Conservation (phyloP, 1,140 invertebrate species). For the Bradynema listronoti region DNA sequence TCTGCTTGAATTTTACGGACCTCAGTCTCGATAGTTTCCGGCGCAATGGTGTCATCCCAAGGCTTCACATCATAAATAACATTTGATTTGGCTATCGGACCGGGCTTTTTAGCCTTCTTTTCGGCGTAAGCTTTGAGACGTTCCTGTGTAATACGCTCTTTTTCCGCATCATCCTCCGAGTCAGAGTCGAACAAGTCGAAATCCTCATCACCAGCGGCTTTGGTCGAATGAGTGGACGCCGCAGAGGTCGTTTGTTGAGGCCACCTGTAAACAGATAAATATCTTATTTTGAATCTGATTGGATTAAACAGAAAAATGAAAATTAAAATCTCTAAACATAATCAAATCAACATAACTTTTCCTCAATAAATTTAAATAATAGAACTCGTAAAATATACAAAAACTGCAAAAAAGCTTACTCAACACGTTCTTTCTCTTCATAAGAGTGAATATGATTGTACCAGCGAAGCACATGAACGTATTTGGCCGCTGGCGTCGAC, state of each 20-base stretch:
- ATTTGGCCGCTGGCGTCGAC: conserved; percentile 12
- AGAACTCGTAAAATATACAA: not conserved
- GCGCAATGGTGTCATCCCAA: conserved; percentile 74
- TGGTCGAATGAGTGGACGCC: not conserved
- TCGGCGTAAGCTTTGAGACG: conserved; percentile 77
- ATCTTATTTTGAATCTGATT: too few relatives aligned
- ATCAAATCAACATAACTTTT: too few relatives aligned
- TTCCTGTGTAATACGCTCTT: conserved; percentile 67
- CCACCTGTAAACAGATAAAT: not conserved
- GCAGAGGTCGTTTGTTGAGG: conserved; percentile 1
- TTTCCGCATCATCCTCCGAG: conserved; percentile 69
- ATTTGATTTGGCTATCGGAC: conserved; percentile 83
- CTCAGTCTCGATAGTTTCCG: conserved; percentile 72
- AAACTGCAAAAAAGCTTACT: not conserved
- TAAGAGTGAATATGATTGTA: conserved; percentile 76
- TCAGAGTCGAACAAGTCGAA: conserved; percentile 81
- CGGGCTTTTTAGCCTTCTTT: conserved; percentile 84
- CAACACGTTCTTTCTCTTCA: conserved; percentile 60
- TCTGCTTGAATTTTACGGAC: conserved; percentile 64
- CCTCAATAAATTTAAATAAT: not conserved
- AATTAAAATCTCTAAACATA: too few relatives aligned
- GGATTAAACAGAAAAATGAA: too few relatives aligned
- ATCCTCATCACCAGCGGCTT: conserved; percentile 64
- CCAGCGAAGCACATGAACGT: conserved; percentile 76
- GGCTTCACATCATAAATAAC: conserved; percentile 72